phyloP scores from a whole-genome alignment of 92 coral and sea anemone species.

The Micromussa lordhowensis region DNA sequence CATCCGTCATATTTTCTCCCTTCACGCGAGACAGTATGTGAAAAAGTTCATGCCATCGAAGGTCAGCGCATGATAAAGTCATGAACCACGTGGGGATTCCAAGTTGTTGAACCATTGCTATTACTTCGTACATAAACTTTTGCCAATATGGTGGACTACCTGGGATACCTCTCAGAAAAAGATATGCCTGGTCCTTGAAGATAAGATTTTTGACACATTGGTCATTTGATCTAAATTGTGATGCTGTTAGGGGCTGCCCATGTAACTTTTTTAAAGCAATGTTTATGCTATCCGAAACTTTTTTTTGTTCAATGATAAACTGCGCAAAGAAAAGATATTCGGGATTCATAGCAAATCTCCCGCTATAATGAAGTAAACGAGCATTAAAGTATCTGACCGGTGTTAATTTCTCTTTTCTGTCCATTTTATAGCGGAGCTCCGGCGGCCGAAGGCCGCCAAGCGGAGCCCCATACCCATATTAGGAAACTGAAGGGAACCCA shows the following conservation, averaged over 20 bases:
- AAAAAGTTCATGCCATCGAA: conserved; percentile 49
- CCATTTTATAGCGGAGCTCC: too few species aligned
- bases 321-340: too few species aligned
- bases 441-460: too few species aligned
- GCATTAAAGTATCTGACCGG: too few species aligned
- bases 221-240: not conserved
- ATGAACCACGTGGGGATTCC: conserved; percentile 50
- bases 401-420: too few species aligned
- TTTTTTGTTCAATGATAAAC: too few species aligned
- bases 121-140: conserved; percentile 27
- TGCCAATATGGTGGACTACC: conserved; percentile 54
- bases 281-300: too few species aligned
- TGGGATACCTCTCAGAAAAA: not conserved
- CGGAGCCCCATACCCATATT: too few species aligned
- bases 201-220: not conserved
- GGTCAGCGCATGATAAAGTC: conserved; percentile 49
- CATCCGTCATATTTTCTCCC: conserved; percentile 29
- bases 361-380: too few species aligned
- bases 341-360: too few species aligned
- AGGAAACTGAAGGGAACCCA: too few species aligned
- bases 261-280: too few species aligned
- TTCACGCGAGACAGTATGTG: conserved; percentile 19
- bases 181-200: not conserved
- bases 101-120: conserved; percentile 57
- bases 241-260: not conserved